These are phyloP conservation scores for Tiliacea citrago DNA, from an alignment of 2,888 invertebrate genomes.

Conservation along the genomic window DNA sequence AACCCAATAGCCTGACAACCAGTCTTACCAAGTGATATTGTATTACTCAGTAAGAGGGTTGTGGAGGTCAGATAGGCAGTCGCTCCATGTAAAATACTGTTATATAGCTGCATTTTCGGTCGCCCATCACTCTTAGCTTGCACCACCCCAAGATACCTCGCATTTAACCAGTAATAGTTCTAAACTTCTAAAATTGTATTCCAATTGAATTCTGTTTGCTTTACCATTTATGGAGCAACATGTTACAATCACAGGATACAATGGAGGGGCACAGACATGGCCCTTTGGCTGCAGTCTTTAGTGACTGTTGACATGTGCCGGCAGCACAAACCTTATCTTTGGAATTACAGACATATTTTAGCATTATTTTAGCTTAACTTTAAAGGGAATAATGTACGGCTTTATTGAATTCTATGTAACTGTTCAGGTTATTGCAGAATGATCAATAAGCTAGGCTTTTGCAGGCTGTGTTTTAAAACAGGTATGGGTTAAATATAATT, in stretches of 20 bases:
- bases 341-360: slow-evolving; percentile 23
- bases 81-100: too few species aligned
- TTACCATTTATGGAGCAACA: slow-evolving; percentile 47
- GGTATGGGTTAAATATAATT: too few species aligned
- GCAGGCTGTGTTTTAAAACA: neutral
- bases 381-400: neutral
- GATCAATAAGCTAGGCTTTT: neutral
- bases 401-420: neutral
- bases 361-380: slow-evolving; percentile 27
- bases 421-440: neutral
- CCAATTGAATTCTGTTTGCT: slow-evolving; percentile 54
- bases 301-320: slow-evolving; percentile 37
- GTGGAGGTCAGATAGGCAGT: too few species aligned
- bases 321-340: slow-evolving; percentile 34
- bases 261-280: slow-evolving; percentile 27
- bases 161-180: slow-evolving; percentile 51
- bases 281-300: neutral
- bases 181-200: slow-evolving; percentile 59
- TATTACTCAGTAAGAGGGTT: too few species aligned
- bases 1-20: too few species aligned
- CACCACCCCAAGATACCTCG: slow-evolving; percentile 2
- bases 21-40: too few species aligned
- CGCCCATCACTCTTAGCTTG: slow-evolving; percentile 3
- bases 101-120: too few species aligned
- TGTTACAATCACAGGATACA: too few species aligned